These are phyloP conservation scores for Drosophila quinaria DNA, from an alignment of 2,888 invertebrate genomes.

Conservation along the genomic window DNA sequence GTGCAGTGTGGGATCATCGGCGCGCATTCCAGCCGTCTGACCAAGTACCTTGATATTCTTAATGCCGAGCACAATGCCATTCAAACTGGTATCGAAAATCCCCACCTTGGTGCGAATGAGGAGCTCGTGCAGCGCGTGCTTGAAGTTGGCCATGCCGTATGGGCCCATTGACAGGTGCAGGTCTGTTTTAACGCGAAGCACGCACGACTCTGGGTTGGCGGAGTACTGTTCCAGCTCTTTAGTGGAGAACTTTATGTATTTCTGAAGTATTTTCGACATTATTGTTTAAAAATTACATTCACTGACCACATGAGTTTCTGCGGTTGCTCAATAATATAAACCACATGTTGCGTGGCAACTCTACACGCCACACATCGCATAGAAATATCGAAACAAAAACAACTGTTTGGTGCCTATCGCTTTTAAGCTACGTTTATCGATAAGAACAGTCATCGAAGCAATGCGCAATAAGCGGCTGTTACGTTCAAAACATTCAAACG, in stretches of 20 bases:
- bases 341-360: slow-evolving; percentile 26
- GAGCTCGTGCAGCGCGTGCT: slow-evolving; percentile 86
- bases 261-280: slow-evolving; percentile 83
- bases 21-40: slow-evolving; percentile 86
- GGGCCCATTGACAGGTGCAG: slow-evolving; percentile 87
- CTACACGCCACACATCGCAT: slow-evolving; percentile 8
- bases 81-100: slow-evolving; percentile 86
- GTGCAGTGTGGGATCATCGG: slow-evolving; percentile 88
- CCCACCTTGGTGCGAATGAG: slow-evolving; percentile 86
- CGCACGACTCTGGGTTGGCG: slow-evolving; percentile 86
- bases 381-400: slow-evolving; percentile 14
- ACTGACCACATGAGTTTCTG: slow-evolving; percentile 60
- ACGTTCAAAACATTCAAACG: slow-evolving; percentile 26
- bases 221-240: slow-evolving; percentile 86
- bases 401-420: background rate
- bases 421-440: slow-evolving; percentile 12
- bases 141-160: slow-evolving; percentile 86
- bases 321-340: slow-evolving; percentile 27
- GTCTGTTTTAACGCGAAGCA: slow-evolving; percentile 85
- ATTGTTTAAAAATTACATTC: slow-evolving; percentile 18
- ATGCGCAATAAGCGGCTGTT: slow-evolving; percentile 27
- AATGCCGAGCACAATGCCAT: slow-evolving; percentile 88
- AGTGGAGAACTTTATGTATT: slow-evolving; percentile 84
- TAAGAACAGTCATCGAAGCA: slow-evolving; percentile 6
- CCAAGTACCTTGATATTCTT: slow-evolving; percentile 87